These are phyloP conservation scores for Heloderma charlesbogerti DNA, from an alignment of 2,113 vertebrate genomes.

Conservation along the genomic window DNA sequence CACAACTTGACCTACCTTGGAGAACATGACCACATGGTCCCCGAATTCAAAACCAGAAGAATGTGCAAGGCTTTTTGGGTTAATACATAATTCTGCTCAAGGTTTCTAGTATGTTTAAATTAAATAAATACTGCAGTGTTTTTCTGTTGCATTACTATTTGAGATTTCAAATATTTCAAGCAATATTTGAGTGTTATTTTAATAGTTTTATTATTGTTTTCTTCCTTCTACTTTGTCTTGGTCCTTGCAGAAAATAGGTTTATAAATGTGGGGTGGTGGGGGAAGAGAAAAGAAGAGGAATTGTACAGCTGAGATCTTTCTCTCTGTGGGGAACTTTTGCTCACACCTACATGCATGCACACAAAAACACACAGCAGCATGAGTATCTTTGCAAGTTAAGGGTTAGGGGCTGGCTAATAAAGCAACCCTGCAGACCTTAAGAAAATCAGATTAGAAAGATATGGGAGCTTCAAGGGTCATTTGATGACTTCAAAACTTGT, in stretches of 20 bases:
- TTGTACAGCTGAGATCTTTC: neutral
- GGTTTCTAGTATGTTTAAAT: too few species aligned
- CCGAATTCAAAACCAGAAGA: too few species aligned
- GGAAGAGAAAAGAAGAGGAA: neutral
- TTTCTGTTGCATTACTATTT: too few species aligned
- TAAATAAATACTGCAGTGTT: too few species aligned
- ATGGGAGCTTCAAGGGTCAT: constrained; percentile 47
- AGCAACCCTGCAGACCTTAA: constrained; percentile 45
- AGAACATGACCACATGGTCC: too few species aligned
- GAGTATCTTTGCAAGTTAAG: neutral
- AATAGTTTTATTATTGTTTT: neutral
- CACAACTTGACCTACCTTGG: too few species aligned
- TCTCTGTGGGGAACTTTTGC: neutral
- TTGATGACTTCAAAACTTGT: constrained; percentile 65
- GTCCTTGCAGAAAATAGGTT: too few species aligned
- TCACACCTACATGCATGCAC: neutral
- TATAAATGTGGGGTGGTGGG: neutral
- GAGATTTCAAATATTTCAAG: too few species aligned
- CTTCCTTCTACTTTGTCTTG: neutral
- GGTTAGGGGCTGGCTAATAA: constrained; percentile 54
- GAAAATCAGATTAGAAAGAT: constrained; percentile 67
- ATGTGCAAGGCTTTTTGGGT: too few species aligned
- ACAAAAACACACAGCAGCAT: neutral
- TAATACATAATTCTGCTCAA: too few species aligned
- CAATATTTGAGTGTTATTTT: too few species aligned